Percentiles rank a stretch among this genome's conserved stretches.
Conservation (phyloP, 2,888 invertebrate species). For the Scotopteryx bipunctaria region DNA sequence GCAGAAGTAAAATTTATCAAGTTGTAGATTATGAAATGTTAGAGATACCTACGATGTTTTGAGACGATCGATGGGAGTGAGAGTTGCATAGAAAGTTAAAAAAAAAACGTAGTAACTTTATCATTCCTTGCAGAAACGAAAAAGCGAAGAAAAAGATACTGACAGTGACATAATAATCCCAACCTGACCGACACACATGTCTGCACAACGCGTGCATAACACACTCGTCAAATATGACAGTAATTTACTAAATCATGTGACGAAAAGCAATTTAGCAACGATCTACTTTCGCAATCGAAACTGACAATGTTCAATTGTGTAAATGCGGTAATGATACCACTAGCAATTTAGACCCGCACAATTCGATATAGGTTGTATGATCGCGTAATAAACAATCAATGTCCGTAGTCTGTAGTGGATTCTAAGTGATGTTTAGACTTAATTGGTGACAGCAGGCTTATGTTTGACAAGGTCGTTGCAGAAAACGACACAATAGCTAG, state of each 20-base stretch:
- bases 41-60: too few species aligned
- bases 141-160: neutral
- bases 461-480: constrained; percentile 24
- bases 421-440: constrained; percentile 33
- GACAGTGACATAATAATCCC: constrained; percentile 7
- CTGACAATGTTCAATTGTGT: constrained; percentile 73
- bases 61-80: too few species aligned
- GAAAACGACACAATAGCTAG: constrained; percentile 12
- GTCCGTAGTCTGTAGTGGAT: constrained; percentile 44
- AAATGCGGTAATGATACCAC: constrained; percentile 68
- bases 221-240: constrained; percentile 56
- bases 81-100: too few species aligned
- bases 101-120: neutral
- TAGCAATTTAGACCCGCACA: constrained; percentile 50
- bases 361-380: constrained; percentile 44
- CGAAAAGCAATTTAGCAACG: constrained; percentile 74
- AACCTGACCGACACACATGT: constrained; percentile 22
- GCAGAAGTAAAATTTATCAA: neutral
- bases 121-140: neutral
- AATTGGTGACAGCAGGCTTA: constrained; percentile 18
- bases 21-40: too few species aligned
- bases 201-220: constrained; percentile 40
- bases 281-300: constrained; percentile 71
- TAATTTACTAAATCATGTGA: constrained; percentile 66
- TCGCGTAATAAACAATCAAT: constrained; percentile 44